Evolutionary conservation across 2,888 invertebrate genomes (phyloP), one percentile per base, ranked within the genome.

Genomic region (Tachina lurida): DNA sequence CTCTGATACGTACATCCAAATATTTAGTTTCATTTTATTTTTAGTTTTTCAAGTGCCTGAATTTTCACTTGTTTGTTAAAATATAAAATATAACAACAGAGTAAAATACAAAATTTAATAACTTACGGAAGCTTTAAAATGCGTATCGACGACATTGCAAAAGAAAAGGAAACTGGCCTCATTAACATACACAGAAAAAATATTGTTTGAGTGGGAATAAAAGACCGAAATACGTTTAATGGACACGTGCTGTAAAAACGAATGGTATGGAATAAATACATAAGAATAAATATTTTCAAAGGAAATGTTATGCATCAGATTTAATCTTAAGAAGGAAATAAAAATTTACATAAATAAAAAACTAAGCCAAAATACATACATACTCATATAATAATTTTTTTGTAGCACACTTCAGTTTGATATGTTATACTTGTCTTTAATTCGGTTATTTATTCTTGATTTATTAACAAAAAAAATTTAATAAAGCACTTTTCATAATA

Each of bases 91-190:
- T 56, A 56, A 43, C 1, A 45, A 39, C 13, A 22, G 17, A 31
- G 5, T 2, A 15, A 19, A 22, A 60, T n/a, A 56, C 17, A 49
- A 22, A 17, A 62, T 76, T 84, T 80, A 76, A 84, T 80, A 65
- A 63, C 79, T 56, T 63, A 54, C 84, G 84, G 78, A 79, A 84
- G 62, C 54, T 63, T 74, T 17, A 70, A 77, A 79, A 82, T 54
- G 54, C 31, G 43, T 58, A 17, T 52, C 65, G 63, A 67, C 65
- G 63, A 67, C 41, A 65, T 39, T 58, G 63, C 17, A 13, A 73
- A 78, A 31, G 41, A 71, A 58, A 71, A 58, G 80, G 80, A 84
- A 84, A 78, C 39, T 80, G 75, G 82, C 82, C 58, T 65, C 82
- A 83, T 77, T 77, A 77, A 83, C 76, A 63, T 43, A 13, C 56